Evolutionary conservation across 2,888 invertebrate genomes (phyloP).

Genomic region (Mesoligia furuncula): DNA sequence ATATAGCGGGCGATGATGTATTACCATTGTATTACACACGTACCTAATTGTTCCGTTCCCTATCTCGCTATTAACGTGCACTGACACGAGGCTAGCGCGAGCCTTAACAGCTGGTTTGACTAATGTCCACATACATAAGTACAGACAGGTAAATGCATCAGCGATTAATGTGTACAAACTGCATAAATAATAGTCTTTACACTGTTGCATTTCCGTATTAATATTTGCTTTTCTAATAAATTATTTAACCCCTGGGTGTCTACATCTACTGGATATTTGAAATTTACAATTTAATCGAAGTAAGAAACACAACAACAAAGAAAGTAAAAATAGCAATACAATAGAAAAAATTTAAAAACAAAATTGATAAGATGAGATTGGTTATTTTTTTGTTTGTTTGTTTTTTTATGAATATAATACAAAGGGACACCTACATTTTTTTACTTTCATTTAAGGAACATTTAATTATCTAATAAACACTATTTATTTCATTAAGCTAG

Average conservation of each 20-base stretch:
- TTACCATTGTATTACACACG: constrained; percentile 30
- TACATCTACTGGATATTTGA: background rate
- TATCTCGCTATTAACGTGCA: constrained; percentile 46
- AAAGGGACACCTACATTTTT: no score
- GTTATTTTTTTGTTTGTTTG: no score
- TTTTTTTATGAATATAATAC: no score
- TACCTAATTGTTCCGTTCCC: constrained; percentile 39
- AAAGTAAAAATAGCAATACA: constrained; percentile 17
- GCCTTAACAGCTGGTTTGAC: constrained; percentile 69
- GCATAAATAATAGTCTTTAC: constrained; percentile 74
- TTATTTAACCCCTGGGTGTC: background rate
- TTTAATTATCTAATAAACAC: no score
- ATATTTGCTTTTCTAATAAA: constrained; percentile 38
- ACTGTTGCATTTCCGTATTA: constrained; percentile 53
- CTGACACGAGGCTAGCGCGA: constrained; percentile 50
- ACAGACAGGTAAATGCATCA: constrained; percentile 71
- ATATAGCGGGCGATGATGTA: constrained; percentile 24
- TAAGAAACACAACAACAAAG: background rate
- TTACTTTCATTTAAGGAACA: no score
- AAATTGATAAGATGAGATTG: no score
- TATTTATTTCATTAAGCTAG: no score
- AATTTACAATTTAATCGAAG: background rate
- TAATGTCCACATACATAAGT: constrained; percentile 72
- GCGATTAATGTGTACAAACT: constrained; percentile 77
- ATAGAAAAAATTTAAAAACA: background rate